Evolutionary conservation across 92 coral and sea anemone species (phyloP).

Genomic region (Pocillopora grandis): DNA sequence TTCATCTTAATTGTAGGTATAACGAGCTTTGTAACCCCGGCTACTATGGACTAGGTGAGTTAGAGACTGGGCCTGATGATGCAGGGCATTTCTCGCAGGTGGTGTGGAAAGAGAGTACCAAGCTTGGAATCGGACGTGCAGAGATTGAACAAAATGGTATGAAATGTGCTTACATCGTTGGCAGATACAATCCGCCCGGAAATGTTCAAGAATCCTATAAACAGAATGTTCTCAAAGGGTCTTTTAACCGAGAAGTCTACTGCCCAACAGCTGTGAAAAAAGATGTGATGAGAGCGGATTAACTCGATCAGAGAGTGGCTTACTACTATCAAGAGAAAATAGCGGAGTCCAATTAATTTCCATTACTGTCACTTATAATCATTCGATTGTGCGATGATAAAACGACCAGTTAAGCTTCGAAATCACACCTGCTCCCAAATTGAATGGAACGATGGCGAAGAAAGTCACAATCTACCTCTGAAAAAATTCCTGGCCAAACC

Average conservation of each 20-base stretch:
- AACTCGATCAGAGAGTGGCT: background rate
- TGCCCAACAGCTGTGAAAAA: slow-evolving; percentile 20
- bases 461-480: no score
- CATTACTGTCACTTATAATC: no score
- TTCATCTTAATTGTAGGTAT: slow-evolving; percentile 30
- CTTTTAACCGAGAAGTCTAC: slow-evolving; percentile 50
- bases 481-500: no score
- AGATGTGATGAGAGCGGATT: background rate
- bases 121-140: slow-evolving; percentile 87
- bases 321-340: no score
- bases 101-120: slow-evolving; percentile 82
- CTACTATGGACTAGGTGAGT: slow-evolving; percentile 20
- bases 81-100: slow-evolving; percentile 73
- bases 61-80: slow-evolving; percentile 17
- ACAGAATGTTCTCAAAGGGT: slow-evolving; percentile 73
- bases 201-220: slow-evolving; percentile 59
- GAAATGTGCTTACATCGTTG: slow-evolving; percentile 85
- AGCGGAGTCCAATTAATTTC: no score
- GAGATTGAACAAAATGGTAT: slow-evolving; percentile 49
- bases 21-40: slow-evolving; percentile 59
- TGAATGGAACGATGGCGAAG: no score
- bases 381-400: no score
- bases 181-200: slow-evolving; percentile 82
- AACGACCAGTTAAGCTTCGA: no score
- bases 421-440: no score